Percentiles rank a stretch among this genome's conserved stretches.
phyloP scores from a whole-genome alignment of 2,888 invertebrate genomes.

The Geophilus truncorum region DNA sequence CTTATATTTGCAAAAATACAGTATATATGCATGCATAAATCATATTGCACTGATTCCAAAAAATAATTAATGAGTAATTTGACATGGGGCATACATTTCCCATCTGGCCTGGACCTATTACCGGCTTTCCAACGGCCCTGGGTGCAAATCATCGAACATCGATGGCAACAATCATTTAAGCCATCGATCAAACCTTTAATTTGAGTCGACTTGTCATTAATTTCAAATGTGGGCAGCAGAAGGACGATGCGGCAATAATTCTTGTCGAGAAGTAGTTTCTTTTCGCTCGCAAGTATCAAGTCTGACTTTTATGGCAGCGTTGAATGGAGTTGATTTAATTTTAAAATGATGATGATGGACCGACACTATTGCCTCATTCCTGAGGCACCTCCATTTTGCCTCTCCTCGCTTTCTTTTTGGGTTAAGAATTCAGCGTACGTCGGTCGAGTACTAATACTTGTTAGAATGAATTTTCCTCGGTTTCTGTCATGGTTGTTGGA shows the following conservation, averaged over 20 bases:
- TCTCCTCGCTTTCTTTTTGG: background rate
- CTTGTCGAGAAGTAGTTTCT: background rate
- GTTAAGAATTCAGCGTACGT: background rate
- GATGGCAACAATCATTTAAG: no score
- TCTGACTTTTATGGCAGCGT: background rate
- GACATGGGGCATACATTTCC: no score
- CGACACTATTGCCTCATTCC: no score
- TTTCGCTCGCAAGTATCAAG: background rate
- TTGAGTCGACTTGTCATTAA: background rate
- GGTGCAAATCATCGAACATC: background rate
- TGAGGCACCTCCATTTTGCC: no score
- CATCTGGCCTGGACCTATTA: no score
- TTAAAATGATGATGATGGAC: background rate
- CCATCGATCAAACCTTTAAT: no score
- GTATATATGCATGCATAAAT: no score
- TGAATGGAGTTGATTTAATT: background rate
- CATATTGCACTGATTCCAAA: no score
- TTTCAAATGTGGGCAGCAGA: background rate
- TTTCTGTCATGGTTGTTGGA: background rate
- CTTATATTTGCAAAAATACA: no score
- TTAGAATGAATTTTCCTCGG: background rate
- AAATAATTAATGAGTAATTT: no score
- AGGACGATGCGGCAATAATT: background rate
- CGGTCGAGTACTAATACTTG: constrained; percentile 6
- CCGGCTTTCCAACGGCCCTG: no score